Conservation (phyloP, 2,113 vertebrate genomes). For the Corvus moneduloides region DNA sequence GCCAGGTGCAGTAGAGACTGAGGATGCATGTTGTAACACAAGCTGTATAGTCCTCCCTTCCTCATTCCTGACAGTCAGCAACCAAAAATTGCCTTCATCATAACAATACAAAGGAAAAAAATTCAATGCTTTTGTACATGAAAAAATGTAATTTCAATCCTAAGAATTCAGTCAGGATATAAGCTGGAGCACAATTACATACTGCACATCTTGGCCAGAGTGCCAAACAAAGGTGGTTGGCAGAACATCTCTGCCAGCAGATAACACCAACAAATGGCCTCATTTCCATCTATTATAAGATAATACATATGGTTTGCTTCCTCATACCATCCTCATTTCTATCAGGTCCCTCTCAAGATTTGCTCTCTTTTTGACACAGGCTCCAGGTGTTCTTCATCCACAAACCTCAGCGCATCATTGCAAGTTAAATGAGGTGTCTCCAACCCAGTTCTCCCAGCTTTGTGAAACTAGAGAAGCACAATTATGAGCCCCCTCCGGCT, state of each 20-base stretch:
- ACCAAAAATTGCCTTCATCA: background rate
- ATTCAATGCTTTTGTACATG: background rate
- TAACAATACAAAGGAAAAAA: background rate
- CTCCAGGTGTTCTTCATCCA: slow-evolving; percentile 17
- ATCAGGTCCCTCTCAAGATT: background rate
- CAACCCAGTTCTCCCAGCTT: background rate
- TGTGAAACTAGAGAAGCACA: background rate
- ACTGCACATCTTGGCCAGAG: background rate
- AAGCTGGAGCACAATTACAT: background rate
- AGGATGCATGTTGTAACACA: background rate
- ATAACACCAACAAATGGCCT: slow-evolving; percentile 24
- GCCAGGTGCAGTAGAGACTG: background rate
- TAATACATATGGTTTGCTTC: background rate
- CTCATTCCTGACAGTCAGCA: background rate
- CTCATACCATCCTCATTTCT: background rate
- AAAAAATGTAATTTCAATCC: background rate
- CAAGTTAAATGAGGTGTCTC: background rate
- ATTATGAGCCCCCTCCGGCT: background rate
- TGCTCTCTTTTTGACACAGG: background rate
- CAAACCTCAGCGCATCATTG: background rate
- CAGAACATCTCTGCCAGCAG: background rate
- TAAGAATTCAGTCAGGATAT: background rate
- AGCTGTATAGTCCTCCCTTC: background rate
- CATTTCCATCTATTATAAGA: slow-evolving; percentile 2
- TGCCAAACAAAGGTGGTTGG: slow-evolving; percentile 6